Percentiles rank a stretch among this genome's conserved stretches.
phyloP scores from a whole-genome alignment of 2,113 vertebrate species.

The Notothenia coriiceps region DNA sequence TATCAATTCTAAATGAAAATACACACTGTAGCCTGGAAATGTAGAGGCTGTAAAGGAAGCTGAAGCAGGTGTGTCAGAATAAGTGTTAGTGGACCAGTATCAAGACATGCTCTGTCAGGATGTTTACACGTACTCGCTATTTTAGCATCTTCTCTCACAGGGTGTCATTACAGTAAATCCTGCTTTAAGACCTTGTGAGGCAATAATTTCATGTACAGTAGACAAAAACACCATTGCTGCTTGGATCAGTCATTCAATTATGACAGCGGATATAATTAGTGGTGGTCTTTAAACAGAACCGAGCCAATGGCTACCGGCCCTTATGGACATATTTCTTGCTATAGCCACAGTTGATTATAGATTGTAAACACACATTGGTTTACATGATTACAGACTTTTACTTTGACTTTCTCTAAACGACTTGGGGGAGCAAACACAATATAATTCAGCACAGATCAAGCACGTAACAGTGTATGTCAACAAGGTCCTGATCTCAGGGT shows the following conservation, averaged over 20 bases:
- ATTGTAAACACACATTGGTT: conserved; percentile 72
- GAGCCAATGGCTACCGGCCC: conserved; percentile 67
- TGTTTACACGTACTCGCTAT: conserved; percentile 70
- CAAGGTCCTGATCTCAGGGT: conserved; percentile 51
- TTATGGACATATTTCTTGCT: conserved; percentile 63
- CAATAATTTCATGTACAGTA: conserved; percentile 71
- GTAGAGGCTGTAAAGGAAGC: conserved; percentile 35
- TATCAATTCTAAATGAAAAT: conserved; percentile 54
- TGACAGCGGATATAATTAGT: conserved; percentile 75
- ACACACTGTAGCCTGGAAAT: conserved; percentile 17
- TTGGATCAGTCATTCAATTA: conserved; percentile 74
- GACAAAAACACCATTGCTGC: conserved; percentile 66
- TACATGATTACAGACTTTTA: conserved; percentile 75
- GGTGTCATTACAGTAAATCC: conserved; percentile 72
- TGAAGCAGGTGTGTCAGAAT: conserved; percentile 36
- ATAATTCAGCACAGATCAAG: conserved; percentile 36
- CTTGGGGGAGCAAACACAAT: conserved; percentile 51
- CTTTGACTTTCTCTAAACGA: conserved; percentile 54
- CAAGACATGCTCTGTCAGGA: conserved; percentile 57
- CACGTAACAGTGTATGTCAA: conserved; percentile 24
- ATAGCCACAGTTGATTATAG: conserved; percentile 64
- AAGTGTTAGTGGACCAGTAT: conserved; percentile 31
- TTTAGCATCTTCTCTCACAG: conserved; percentile 61
- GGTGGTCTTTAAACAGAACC: conserved; percentile 64
- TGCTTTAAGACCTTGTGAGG: conserved; percentile 54